Conservation (phyloP, 2,113 vertebrate genomes). For the Craseonycteris thonglongyai region DNA sequence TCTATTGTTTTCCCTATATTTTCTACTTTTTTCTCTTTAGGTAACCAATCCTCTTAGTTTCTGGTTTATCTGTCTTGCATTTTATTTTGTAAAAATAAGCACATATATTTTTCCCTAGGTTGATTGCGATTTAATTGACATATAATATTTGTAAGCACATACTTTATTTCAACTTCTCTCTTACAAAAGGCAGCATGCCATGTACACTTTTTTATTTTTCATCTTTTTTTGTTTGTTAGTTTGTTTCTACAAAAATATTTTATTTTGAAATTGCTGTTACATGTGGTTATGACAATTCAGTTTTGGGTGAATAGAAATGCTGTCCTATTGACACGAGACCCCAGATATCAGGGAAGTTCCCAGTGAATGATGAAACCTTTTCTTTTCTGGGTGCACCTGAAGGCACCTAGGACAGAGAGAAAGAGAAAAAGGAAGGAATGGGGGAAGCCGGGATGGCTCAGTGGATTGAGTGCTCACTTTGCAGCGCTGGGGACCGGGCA, state of each 20-base stretch:
- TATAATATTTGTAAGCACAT: not conserved
- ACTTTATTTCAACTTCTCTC: not conserved
- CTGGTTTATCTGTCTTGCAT: not conserved
- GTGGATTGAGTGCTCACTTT: too few relatives aligned
- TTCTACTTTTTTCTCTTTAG: not conserved
- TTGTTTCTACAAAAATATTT: conserved; percentile 7
- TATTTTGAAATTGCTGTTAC: not conserved
- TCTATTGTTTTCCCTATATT: not conserved
- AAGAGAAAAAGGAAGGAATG: not conserved
- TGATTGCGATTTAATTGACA: not conserved
- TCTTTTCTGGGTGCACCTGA: not conserved
- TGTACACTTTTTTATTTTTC: not conserved
- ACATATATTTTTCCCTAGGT: not conserved
- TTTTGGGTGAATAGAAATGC: not conserved
- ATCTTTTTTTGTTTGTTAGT: not conserved
- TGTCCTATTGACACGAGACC: not conserved
- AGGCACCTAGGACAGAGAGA: not conserved
- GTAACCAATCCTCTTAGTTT: not conserved
- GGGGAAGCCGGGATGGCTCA: too few relatives aligned
- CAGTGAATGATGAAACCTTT: not conserved
- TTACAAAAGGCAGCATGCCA: not conserved
- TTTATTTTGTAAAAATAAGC: not conserved
- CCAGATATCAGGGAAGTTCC: not conserved
- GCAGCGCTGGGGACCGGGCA: too few relatives aligned
- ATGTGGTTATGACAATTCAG: not conserved